phyloP scores from a whole-genome alignment of 2,888 invertebrate genomes.

The Podotricha telesiphe region DNA sequence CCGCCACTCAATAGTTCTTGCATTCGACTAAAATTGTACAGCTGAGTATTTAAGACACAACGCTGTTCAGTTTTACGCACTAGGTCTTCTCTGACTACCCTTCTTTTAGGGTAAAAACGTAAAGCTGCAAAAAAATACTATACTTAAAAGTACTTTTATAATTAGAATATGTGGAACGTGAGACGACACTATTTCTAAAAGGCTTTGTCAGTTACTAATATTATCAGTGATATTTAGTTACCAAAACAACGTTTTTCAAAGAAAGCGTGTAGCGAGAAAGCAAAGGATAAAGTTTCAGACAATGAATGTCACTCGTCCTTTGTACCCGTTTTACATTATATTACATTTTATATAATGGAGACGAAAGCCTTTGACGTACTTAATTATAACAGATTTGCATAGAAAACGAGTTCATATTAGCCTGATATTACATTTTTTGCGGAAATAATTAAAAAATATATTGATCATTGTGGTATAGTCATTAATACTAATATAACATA shows the following conservation, averaged over 20 bases:
- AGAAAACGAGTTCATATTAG: neutral
- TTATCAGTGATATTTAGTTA: constrained; percentile 40
- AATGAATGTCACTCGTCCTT: constrained; percentile 30
- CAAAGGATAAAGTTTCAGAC: constrained; percentile 42
- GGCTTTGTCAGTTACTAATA: constrained; percentile 17
- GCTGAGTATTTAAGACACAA: too few species aligned
- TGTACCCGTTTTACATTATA: constrained; percentile 26
- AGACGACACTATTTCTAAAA: constrained; percentile 12
- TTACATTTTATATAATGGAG: constrained; percentile 28
- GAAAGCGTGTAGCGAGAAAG: constrained; percentile 45
- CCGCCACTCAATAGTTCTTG: too few species aligned
- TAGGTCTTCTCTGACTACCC: too few species aligned
- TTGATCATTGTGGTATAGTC: too few species aligned
- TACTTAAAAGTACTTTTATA: neutral
- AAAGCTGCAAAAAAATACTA: too few species aligned
- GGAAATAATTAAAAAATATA: neutral
- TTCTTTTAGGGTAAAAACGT: too few species aligned
- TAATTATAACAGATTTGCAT: neutral
- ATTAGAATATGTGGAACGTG: neutral
- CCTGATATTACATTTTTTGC: neutral
- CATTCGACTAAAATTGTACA: too few species aligned
- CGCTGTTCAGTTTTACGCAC: too few species aligned
- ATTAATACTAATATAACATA: too few species aligned
- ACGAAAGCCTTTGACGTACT: constrained; percentile 18
- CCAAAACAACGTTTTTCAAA: constrained; percentile 44